Conservation (phyloP, 2,888 invertebrate species). For the Apomyelois bistriatella region DNA sequence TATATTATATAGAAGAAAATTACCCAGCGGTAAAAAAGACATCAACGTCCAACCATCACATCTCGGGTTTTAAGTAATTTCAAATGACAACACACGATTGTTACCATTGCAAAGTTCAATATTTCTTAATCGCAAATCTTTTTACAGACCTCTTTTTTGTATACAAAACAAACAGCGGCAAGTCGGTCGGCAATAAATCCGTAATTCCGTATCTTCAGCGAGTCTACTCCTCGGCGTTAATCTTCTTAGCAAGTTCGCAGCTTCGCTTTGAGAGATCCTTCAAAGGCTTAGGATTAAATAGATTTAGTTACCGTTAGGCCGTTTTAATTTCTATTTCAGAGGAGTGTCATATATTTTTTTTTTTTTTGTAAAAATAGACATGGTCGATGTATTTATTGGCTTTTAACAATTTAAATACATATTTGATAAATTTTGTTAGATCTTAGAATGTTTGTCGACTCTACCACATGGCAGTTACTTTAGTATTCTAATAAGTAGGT, state of each 20-base stretch:
- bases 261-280: conserved; percentile 27
- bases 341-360: too few species aligned
- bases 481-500: too few species aligned
- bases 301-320: conserved; percentile 21
- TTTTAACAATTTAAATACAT: too few species aligned
- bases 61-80: neutral
- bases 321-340: neutral
- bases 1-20: neutral
- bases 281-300: conserved; percentile 30
- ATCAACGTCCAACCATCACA: neutral
- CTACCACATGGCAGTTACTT: too few species aligned
- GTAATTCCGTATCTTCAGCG: conserved; percentile 21
- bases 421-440: too few species aligned
- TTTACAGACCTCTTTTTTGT: conserved; percentile 15
- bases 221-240: conserved; percentile 30
- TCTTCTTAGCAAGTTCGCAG: conserved; percentile 37
- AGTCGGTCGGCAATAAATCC: conserved; percentile 29
- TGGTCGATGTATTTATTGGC: too few species aligned
- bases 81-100: too few species aligned
- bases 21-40: neutral
- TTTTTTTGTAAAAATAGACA: too few species aligned
- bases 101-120: too few species aligned
- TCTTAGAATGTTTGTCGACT: too few species aligned
- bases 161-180: conserved; percentile 32
- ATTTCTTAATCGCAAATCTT: conserved; percentile 1